Evolutionary conservation across 2,797 vertebrate species (phyloP).

Genomic region (Oreochromis grahami): DNA sequence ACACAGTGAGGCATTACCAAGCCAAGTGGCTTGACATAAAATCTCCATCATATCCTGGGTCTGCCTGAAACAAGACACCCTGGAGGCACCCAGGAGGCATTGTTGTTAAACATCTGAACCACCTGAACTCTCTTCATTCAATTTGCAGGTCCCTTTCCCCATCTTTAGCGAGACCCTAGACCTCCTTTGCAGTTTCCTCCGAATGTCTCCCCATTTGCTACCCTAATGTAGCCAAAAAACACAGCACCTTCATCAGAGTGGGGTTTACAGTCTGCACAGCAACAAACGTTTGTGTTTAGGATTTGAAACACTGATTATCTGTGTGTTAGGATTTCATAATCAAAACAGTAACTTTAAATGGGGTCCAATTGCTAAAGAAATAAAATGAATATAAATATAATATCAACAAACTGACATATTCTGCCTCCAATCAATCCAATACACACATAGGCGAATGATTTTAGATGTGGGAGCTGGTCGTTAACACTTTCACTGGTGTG

Average conservation of each 20-base stretch:
- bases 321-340: background rate
- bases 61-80: background rate
- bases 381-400: background rate
- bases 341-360: background rate
- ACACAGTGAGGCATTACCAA: background rate
- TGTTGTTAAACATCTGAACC: background rate
- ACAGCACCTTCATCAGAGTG: background rate
- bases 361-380: background rate
- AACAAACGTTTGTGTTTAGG: background rate
- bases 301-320: background rate
- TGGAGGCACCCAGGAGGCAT: background rate
- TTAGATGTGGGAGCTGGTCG: background rate
- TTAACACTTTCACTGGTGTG: background rate
- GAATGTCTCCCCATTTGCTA: background rate
- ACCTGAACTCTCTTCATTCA: background rate
- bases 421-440: background rate
- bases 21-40: background rate
- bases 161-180: background rate
- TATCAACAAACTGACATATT: background rate
- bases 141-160: background rate
- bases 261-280: background rate
- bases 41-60: background rate
- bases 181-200: background rate
- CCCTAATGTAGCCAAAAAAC: background rate
- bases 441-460: background rate